Conservation (phyloP, 2,888 invertebrate species). For the Arenicola marina region DNA sequence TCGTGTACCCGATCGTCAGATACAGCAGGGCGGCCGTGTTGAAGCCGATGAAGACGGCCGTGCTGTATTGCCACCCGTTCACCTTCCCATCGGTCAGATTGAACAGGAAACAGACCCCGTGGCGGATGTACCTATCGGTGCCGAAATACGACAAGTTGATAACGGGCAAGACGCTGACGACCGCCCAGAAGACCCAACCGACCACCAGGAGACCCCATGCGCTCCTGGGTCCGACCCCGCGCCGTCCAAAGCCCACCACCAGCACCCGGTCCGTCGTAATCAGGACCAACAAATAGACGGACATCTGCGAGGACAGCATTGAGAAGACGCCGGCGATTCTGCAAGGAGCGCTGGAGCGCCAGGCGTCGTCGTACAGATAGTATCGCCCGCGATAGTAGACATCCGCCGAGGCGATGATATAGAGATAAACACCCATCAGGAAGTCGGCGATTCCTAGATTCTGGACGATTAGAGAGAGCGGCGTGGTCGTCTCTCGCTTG, state of each 20-base stretch:
- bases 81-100: slow-evolving; percentile 64
- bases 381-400: slow-evolving; percentile 64
- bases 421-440: slow-evolving; percentile 69
- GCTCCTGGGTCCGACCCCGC: slow-evolving; percentile 41
- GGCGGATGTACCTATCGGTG: slow-evolving; percentile 63
- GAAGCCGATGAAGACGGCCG: slow-evolving; percentile 63
- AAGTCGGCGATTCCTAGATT: slow-evolving; percentile 69
- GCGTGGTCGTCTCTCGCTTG: slow-evolving; percentile 62
- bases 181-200: slow-evolving; percentile 43
- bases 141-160: slow-evolving; percentile 57
- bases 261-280: slow-evolving; percentile 60
- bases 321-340: slow-evolving; percentile 50
- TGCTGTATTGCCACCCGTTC: slow-evolving; percentile 65
- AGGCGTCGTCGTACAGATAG: slow-evolving; percentile 44
- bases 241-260: slow-evolving; percentile 53
- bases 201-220: slow-evolving; percentile 42
- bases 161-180: slow-evolving; percentile 43
- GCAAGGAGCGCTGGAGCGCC: slow-evolving; percentile 49
- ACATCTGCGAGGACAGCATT: slow-evolving; percentile 59
- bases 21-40: slow-evolving; percentile 63
- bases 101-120: slow-evolving; percentile 64
- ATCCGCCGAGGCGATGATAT: slow-evolving; percentile 67
- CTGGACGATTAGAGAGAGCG: slow-evolving; percentile 61
- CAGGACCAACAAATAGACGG: slow-evolving; percentile 41
- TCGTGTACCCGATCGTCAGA: slow-evolving; percentile 52